These are phyloP conservation scores for Ploceus nigricollis DNA, from an alignment of 2,113 vertebrate species.

Conservation along the genomic window DNA sequence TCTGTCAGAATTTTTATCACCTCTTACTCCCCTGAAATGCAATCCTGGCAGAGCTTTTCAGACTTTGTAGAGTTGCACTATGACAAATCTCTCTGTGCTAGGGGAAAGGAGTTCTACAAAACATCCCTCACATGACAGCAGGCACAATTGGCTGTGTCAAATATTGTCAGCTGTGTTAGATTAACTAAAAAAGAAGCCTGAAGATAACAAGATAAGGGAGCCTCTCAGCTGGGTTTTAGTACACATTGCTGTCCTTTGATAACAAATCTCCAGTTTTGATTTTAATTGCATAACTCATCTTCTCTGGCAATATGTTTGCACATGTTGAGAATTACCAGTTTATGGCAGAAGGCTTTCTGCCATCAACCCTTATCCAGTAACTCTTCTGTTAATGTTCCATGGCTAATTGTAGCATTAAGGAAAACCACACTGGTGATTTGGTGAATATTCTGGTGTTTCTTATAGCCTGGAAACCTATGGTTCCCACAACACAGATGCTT, in stretches of 20 bases:
- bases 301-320: not conserved
- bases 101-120: not conserved
- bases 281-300: constrained; percentile 19
- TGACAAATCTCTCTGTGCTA: not conserved
- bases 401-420: not conserved
- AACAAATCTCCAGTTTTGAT: constrained; percentile 10
- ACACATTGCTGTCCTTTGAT: not conserved
- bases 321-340: constrained; percentile 12
- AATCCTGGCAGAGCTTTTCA: not conserved
- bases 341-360: not conserved
- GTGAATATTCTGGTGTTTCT: not conserved
- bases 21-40: not conserved
- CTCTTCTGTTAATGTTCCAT: not conserved
- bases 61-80: not conserved
- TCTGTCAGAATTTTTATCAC: not conserved
- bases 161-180: not conserved
- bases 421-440: not conserved
- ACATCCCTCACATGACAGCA: not conserved
- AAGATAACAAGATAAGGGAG: not conserved
- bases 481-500: not conserved
- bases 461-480: not conserved
- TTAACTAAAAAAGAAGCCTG: not conserved
- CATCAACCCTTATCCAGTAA: not conserved
- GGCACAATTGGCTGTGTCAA: not conserved
- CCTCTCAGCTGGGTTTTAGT: constrained; percentile 26